Evolutionary conservation across 1,140 invertebrate genomes (phyloP).

Genomic region (Drosophila guanche): DNA sequence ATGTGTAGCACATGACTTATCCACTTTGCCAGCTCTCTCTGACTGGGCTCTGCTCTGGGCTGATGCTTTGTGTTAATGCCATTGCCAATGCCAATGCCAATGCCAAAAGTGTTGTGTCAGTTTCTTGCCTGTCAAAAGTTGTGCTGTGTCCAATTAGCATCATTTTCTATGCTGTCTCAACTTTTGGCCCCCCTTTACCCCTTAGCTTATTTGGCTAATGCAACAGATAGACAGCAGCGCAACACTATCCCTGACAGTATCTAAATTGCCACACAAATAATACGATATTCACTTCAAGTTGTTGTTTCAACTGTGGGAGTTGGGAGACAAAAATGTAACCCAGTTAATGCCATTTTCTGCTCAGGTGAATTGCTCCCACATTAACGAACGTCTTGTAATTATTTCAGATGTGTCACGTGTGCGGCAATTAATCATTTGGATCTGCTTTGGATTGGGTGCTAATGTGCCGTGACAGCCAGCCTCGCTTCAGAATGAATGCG

Average conservation of each 20-base stretch:
- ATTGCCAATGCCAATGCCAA: too few species aligned
- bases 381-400: conserved; percentile 72
- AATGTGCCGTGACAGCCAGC: not conserved
- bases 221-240: conserved; percentile 26
- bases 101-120: conserved; percentile 25
- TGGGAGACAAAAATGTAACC: conserved; percentile 14
- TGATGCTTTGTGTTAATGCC: not conserved
- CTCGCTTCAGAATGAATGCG: not conserved
- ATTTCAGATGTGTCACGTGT: conserved; percentile 29
- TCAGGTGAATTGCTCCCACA: conserved; percentile 43
- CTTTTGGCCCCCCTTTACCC: conserved; percentile 5
- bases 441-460: conserved; percentile 21
- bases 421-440: conserved; percentile 53
- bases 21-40: conserved; percentile 24
- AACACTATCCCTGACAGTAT: conserved; percentile 26
- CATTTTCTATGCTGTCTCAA: conserved; percentile 34
- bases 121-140: conserved; percentile 39
- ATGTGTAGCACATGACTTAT: conserved; percentile 49
- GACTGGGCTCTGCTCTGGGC: not conserved
- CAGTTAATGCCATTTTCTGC: conserved; percentile 30
- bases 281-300: conserved; percentile 12
- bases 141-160: conserved; percentile 63
- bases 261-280: conserved; percentile 26
- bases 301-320: conserved; percentile 1
- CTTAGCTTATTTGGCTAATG: conserved; percentile 10